Evolutionary conservation across 2,113 vertebrate genomes (phyloP).

Genomic region (Sporophila hypoxantha): DNA sequence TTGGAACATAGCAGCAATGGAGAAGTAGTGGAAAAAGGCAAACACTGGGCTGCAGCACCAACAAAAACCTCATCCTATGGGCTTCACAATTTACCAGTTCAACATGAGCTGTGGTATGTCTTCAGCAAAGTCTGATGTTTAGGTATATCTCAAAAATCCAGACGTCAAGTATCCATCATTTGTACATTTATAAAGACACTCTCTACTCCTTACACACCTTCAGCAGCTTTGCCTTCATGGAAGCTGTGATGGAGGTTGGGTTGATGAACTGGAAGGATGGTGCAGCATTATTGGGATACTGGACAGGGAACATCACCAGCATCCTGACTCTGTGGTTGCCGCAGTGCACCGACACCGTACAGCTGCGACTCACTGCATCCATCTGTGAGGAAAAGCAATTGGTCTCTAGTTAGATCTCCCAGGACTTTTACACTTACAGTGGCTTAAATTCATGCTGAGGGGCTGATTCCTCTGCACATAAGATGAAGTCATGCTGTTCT

Average conservation of each 20-base stretch:
- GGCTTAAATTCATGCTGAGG: background rate
- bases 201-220: constrained; percentile 72
- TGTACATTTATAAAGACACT: background rate
- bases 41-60: background rate
- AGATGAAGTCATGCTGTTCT: background rate
- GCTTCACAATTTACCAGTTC: background rate
- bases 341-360: constrained; percentile 89
- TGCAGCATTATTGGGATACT: constrained; percentile 94
- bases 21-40: background rate
- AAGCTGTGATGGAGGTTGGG: constrained; percentile 87
- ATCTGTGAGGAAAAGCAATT: constrained; percentile 73
- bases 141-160: background rate
- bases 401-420: background rate
- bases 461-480: background rate
- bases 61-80: background rate
- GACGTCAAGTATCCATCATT: too few species aligned
- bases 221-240: constrained; percentile 92
- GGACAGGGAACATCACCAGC: constrained; percentile 91
- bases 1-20: background rate
- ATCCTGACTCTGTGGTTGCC: constrained; percentile 87
- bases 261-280: constrained; percentile 94
- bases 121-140: background rate
- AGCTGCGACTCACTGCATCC: constrained; percentile 90
- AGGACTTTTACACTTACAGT: background rate
- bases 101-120: background rate